Evolutionary conservation across 1,140 invertebrate genomes (phyloP), one percentile per base, ranked within the genome.

Genomic region (Papilio machaon): DNA sequence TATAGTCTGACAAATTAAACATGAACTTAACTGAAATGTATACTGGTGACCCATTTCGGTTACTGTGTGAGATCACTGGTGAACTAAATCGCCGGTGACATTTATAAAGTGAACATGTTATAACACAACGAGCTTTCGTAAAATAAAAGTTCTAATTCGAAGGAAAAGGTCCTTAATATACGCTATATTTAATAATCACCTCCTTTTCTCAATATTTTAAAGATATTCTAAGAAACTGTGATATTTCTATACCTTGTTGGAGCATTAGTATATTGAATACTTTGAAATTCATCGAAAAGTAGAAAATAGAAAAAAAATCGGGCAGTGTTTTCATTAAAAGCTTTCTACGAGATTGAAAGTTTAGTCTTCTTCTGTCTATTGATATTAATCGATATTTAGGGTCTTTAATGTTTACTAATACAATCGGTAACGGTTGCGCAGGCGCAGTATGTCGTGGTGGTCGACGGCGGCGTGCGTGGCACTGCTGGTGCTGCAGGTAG

Each of bases 361-460:
- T 43, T 2, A 6, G 38, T 43, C 38, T 43, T 43, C 38, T 43
- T 43, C 38, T 43, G 38, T 6, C 4, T 7, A 43, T 43, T 7
- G 3, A 43, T 43, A 43, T 43, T 43, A 0, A 43, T 43, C 38
- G 7, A 43, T 43, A 43, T 43, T 6, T 6, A 43, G 38, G 7
- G 3, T 43, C 2, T 43, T 43, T 43, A 43, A 43, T 43, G 38
- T 43, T 43, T 43, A 43, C 7, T 43, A 4, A 2, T 43, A 3
- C 7, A 43, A 6, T 6, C 3, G 38, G 7, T 43, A 43, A 43
- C 49, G 49, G 30, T 77, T 78, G 52, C 73, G 80, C 54, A 70
- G 70, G 60, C 30, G 8, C 54, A 86, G 86, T 75, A 82, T 91
- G 87, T 86, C 87, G 90, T 90, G 91, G 91, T 82, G 76, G 43